Conservation (phyloP, 2,797 vertebrate species). For the Poliocrania exsul region DNA sequence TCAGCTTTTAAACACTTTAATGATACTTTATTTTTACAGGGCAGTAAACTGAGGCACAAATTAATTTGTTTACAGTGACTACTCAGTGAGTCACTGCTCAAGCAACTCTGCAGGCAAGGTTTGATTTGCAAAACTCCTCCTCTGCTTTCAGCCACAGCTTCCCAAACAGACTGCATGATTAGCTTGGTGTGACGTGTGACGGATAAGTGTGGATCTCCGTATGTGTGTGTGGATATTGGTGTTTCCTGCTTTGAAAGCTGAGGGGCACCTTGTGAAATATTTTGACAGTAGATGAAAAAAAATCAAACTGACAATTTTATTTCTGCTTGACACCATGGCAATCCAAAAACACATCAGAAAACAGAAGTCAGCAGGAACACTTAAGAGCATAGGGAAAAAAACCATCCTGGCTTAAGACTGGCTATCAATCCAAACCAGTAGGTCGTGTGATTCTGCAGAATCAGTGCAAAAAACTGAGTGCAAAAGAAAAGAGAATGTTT, state of each 20-base stretch:
- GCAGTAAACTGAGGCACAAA: conserved; percentile 42
- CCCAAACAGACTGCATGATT: background rate
- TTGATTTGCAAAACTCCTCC: background rate
- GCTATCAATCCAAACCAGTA: background rate
- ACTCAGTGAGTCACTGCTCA: background rate
- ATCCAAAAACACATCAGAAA: conserved; percentile 13
- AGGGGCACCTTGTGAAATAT: background rate
- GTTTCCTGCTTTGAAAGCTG: background rate
- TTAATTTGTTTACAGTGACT: background rate
- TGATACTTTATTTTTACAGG: background rate
- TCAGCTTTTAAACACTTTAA: background rate
- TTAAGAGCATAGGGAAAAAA: background rate
- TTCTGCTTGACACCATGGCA: background rate
- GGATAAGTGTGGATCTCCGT: background rate
- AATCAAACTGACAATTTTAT: background rate
- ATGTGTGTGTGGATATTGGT: background rate
- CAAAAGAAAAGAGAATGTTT: background rate
- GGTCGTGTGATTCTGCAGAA: background rate
- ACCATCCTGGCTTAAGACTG: background rate
- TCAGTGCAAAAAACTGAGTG: background rate
- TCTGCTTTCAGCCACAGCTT: background rate
- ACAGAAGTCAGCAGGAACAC: conserved; percentile 3
- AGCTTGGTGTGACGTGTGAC: background rate
- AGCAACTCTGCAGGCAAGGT: background rate
- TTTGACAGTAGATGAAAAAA: background rate